These are phyloP conservation scores for Sarcophaga rosellei DNA, from an alignment of 2,888 invertebrate species.

Conservation along the genomic window DNA sequence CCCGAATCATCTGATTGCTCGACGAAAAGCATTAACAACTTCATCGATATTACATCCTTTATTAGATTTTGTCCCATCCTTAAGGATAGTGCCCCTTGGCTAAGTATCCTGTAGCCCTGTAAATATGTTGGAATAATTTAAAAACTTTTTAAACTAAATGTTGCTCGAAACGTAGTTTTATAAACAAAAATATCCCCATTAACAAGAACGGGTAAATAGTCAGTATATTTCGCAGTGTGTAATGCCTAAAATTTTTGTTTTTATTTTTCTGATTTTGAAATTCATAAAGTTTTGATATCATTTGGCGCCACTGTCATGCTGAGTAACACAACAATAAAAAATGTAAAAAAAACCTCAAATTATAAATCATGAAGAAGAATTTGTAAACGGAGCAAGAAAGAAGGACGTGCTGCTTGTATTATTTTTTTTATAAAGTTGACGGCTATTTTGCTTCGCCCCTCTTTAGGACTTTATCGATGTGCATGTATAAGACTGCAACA, in stretches of 20 bases:
- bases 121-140: too few relatives aligned
- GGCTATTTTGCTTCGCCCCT: slow-evolving; percentile 28
- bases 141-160: too few relatives aligned
- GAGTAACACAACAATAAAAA: background rate
- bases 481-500: background rate
- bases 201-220: too few relatives aligned
- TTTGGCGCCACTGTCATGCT: slow-evolving; percentile 68
- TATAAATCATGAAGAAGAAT: background rate
- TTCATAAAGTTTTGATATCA: slow-evolving; percentile 69
- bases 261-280: slow-evolving; percentile 25
- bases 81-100: too few relatives aligned
- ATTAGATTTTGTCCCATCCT: too few relatives aligned
- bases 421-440: slow-evolving; percentile 13
- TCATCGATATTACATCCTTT: too few relatives aligned
- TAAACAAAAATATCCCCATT: too few relatives aligned
- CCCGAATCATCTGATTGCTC: too few relatives aligned
- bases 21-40: too few relatives aligned
- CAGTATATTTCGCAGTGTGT: slow-evolving; percentile 12
- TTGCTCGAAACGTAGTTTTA: too few relatives aligned
- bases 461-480: slow-evolving; percentile 26
- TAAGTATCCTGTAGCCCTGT: too few relatives aligned
- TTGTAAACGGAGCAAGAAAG: background rate
- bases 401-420: slow-evolving; percentile 29
- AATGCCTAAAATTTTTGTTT: background rate
- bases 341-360: background rate